Evolutionary conservation across 2,797 vertebrate genomes (phyloP).

Genomic region (Acridotheres tristis): DNA sequence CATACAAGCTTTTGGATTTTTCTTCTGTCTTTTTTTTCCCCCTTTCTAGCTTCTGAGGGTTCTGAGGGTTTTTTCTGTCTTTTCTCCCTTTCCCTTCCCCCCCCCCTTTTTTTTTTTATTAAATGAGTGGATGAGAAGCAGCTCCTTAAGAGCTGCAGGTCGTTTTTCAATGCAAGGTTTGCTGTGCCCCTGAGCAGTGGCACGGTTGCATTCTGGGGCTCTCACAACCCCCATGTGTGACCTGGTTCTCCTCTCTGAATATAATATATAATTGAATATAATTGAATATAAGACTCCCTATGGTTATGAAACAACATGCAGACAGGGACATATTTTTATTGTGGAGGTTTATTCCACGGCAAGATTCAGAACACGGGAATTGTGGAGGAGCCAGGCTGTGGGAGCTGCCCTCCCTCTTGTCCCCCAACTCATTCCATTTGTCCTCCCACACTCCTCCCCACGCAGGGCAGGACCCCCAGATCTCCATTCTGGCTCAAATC

Average conservation of each 20-base stretch:
- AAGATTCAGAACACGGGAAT: neutral
- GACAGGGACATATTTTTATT: neutral
- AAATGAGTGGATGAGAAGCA: neutral
- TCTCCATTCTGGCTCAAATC: neutral
- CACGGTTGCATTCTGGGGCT: neutral
- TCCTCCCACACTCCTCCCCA: neutral
- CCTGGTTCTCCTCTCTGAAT: neutral
- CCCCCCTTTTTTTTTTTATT: neutral
- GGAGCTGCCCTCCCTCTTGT: rapidly evolving
- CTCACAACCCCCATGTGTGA: neutral
- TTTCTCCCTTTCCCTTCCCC: neutral
- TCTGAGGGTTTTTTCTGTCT: neutral
- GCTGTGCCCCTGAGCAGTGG: neutral
- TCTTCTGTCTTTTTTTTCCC: neutral
- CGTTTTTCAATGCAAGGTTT: neutral
- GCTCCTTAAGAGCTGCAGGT: neutral
- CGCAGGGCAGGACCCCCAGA: neutral
- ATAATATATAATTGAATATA: too few species aligned
- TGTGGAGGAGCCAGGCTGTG: neutral
- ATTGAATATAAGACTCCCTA: rapidly evolving
- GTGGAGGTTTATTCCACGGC: neutral
- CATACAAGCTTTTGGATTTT: neutral
- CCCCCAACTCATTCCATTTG: rapidly evolving
- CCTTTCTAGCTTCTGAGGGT: neutral
- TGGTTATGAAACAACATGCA: neutral